Evolutionary conservation across 2,113 vertebrate species (phyloP).

Genomic region (Ciconia boyciana): DNA sequence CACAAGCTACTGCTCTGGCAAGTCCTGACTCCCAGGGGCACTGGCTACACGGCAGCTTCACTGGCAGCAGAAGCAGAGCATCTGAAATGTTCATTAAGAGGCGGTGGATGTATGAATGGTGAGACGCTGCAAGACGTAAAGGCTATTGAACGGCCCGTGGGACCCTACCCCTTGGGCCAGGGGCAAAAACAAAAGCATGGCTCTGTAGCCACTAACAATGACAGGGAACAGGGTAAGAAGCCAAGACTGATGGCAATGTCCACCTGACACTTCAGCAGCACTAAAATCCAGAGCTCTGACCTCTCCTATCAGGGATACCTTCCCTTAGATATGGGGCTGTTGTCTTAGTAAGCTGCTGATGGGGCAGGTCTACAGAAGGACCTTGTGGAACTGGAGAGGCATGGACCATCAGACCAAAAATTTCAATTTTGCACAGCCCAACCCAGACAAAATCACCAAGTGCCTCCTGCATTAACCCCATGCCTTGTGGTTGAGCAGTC

Average conservation of each 20-base stretch:
- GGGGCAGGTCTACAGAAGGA: background rate
- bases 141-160: rapidly evolving
- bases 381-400: background rate
- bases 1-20: slow-evolving; percentile 55
- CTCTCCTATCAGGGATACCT: background rate
- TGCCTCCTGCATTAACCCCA: background rate
- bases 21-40: background rate
- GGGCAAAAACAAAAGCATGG: background rate
- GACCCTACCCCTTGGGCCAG: background rate
- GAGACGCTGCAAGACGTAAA: background rate
- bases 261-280: background rate
- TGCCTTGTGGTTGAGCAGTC: background rate
- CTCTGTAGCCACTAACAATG: background rate
- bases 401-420: background rate
- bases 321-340: rapidly evolving
- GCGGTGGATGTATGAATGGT: background rate
- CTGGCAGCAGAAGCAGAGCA: background rate
- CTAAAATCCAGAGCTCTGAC: background rate
- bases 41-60: background rate
- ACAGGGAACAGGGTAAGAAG: background rate
- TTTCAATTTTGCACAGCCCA: background rate
- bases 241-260: background rate
- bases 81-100: background rate
- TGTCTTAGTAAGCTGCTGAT: background rate
- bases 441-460: background rate